phyloP scores from a whole-genome alignment of 2,888 invertebrate species.

The Minunthozetes semirufus region DNA sequence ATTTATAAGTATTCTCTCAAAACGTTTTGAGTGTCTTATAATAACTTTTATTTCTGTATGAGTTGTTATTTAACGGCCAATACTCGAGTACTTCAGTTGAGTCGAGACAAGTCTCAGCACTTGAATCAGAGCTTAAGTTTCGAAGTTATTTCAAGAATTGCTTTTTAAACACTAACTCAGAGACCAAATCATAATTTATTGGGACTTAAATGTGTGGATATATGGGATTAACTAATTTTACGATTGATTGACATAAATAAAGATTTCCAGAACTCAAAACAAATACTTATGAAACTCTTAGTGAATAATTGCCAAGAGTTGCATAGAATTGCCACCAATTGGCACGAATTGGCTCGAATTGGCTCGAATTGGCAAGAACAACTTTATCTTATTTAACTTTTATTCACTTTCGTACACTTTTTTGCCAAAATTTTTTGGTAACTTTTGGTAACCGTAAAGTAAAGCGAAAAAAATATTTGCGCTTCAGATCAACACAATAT shows the following conservation, averaged over 20 bases:
- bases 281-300: conserved; percentile 4
- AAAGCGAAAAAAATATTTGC: too few relatives aligned
- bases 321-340: too few relatives aligned
- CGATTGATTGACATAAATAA: conserved; percentile 11
- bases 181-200: too few relatives aligned
- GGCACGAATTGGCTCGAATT: too few relatives aligned
- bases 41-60: background rate
- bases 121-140: conserved; percentile 6
- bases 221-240: conserved; percentile 5
- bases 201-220: conserved; percentile 5
- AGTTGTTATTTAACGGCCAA: background rate
- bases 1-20: background rate
- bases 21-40: background rate
- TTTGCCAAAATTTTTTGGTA: too few relatives aligned
- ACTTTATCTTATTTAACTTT: too few relatives aligned
- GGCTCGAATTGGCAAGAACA: background rate
- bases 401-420: too few relatives aligned
- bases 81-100: background rate
- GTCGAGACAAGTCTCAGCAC: background rate
- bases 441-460: too few relatives aligned
- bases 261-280: background rate
- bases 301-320: background rate
- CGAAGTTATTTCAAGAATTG: background rate
- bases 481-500: too few relatives aligned
- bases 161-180: too few relatives aligned